These are phyloP conservation scores for Epicauta chinensis DNA, from an alignment of 1,140 invertebrate species.

Conservation along the genomic window DNA sequence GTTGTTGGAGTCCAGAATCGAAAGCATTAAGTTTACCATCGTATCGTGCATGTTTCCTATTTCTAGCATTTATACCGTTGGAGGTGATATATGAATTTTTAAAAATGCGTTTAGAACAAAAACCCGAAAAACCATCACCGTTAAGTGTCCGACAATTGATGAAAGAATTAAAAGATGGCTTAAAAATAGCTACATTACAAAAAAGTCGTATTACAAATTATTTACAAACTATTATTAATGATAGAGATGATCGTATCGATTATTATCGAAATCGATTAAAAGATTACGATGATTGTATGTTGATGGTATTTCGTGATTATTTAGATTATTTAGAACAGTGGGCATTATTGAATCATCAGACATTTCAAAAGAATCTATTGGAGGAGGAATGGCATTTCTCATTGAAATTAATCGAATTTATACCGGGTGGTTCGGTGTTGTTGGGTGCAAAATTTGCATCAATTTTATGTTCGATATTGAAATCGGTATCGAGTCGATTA, in stretches of 20 bases:
- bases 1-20: slow-evolving; percentile 72
- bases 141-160: slow-evolving; percentile 82
- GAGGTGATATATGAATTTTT: slow-evolving; percentile 87
- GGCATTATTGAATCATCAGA: slow-evolving; percentile 62
- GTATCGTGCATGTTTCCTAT: slow-evolving; percentile 76
- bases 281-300: slow-evolving; percentile 72
- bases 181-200: slow-evolving; percentile 70
- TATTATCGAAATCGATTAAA: slow-evolving; percentile 51
- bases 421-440: slow-evolving; percentile 56
- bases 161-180: slow-evolving; percentile 78
- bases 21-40: slow-evolving; percentile 70
- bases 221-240: slow-evolving; percentile 55
- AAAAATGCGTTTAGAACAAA: slow-evolving; percentile 72
- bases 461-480: slow-evolving; percentile 46
- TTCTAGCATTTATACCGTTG: slow-evolving; percentile 72
- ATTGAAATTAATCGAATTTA: slow-evolving; percentile 60
- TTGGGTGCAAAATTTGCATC: slow-evolving; percentile 64
- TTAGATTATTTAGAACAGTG: slow-evolving; percentile 68
- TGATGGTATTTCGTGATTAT: slow-evolving; percentile 55
- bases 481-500: slow-evolving; percentile 47
- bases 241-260: slow-evolving; percentile 29
- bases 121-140: slow-evolving; percentile 74
- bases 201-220: slow-evolving; percentile 67
- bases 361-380: slow-evolving; percentile 67
- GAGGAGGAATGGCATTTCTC: slow-evolving; percentile 78